These are phyloP conservation scores for Panurus biarmicus DNA, from an alignment of 2,113 vertebrate species.

Conservation along the genomic window DNA sequence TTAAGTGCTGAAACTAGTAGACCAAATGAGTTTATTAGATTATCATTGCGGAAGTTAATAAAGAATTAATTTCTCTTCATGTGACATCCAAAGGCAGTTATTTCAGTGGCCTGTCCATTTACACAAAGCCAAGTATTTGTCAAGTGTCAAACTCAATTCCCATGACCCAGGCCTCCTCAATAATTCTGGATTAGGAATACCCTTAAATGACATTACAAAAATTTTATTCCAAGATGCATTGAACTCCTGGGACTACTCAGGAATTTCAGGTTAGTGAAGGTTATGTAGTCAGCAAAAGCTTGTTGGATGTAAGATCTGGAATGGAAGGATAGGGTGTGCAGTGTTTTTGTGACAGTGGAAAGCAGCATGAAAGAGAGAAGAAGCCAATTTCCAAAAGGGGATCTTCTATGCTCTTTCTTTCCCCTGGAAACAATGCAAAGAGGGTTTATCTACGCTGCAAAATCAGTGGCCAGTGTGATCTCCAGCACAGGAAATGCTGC, in stretches of 20 bases:
- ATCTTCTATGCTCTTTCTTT: background rate
- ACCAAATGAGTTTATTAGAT: slow-evolving; percentile 87
- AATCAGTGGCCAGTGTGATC: slow-evolving; percentile 17
- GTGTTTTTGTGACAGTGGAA: background rate
- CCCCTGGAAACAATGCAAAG: slow-evolving; percentile 34
- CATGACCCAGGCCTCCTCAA: slow-evolving; percentile 77
- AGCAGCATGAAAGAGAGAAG: background rate
- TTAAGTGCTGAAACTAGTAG: slow-evolving; percentile 76
- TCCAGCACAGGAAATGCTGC: slow-evolving; percentile 24
- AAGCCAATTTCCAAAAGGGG: background rate
- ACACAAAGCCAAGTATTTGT: slow-evolving; percentile 96
- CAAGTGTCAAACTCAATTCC: slow-evolving; percentile 90
- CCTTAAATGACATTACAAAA: slow-evolving; percentile 97
- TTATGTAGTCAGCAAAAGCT: slow-evolving; percentile 78
- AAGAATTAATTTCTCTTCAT: slow-evolving; percentile 92
- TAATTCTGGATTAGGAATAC: slow-evolving; percentile 90
- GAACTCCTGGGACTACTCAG: slow-evolving; percentile 83
- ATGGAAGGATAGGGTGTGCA: background rate
- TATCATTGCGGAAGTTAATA: slow-evolving; percentile 89
- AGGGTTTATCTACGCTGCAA: slow-evolving; percentile 49
- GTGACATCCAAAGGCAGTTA: slow-evolving; percentile 84
- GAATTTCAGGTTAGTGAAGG: slow-evolving; percentile 80
- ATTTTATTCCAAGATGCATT: slow-evolving; percentile 90
- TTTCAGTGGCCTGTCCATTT: slow-evolving; percentile 87
- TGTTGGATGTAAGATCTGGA: slow-evolving; percentile 27